Evolutionary conservation across 2,797 vertebrate species (phyloP), one percentile per base, ranked within the genome.

Genomic region (Acomys russatus): DNA sequence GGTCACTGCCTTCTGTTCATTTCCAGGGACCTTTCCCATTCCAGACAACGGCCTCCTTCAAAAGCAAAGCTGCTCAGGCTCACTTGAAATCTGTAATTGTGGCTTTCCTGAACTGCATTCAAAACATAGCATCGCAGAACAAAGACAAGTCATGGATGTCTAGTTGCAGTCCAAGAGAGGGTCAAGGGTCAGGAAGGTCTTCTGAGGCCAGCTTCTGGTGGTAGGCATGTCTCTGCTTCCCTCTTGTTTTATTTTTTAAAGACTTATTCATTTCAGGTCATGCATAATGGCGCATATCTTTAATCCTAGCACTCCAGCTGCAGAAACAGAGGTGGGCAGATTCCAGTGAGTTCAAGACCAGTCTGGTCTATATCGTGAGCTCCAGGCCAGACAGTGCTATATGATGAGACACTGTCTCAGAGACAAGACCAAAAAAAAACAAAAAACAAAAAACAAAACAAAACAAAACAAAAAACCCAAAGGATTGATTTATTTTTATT

Each of bases 61-160:
- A 96, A 95, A 71, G 83, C 92, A 64, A 33, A 25, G 86, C 94
- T 90, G 92, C 92, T 70, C 85, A 92, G 76, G 92, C 25, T 38
- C 61, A 25, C 80, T 92, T 91, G 79, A 25, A 77, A 91, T 92
- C 95, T 96, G 78, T 96, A 97, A 97, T 96, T 95, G 96, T 95
- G 91, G 95, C 88, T 97, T 96, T 84, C 38, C 89, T 73, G 71
- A 79, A 54, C 83, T 82, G 80, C 64, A 49, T 92, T 93, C 87
- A 82, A 94, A 92, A 94, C 64, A 83, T 28, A 49, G 61, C 64
- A 76, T 94, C 88, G 66, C 79, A 95, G 92, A 96, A 92, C 95
- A 95, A 91, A 97, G 96, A 64, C n/a, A 76, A 73, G 74, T 89
- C 86, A 33, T 77, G 71, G 88, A 91, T 88, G 91, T 79, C 5